These are phyloP conservation scores for Probaryconus sp. DNA, from an alignment of 1,140 invertebrate genomes.

Conservation along the genomic window DNA sequence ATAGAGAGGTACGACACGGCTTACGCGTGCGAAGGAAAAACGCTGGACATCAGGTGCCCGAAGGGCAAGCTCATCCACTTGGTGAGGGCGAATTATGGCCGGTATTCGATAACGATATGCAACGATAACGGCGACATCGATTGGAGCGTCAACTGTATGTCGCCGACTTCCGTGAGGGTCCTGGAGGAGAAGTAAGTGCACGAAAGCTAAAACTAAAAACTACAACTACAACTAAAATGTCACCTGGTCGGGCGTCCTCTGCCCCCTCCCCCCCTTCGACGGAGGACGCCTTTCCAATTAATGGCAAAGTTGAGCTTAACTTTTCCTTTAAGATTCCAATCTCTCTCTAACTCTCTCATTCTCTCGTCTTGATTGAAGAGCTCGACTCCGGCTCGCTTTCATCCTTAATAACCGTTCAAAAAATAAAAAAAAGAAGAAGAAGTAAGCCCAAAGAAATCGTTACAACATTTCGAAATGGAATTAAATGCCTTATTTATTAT, in stretches of 20 bases:
- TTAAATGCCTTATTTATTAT: constrained; percentile 54
- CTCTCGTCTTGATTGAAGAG: constrained; percentile 55
- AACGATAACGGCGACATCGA: constrained; percentile 97
- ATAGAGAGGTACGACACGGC: constrained; percentile 92
- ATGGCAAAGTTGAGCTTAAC: constrained; percentile 39
- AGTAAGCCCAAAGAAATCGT: constrained; percentile 24
- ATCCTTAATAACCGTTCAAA: constrained; percentile 30
- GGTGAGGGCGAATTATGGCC: constrained; percentile 95
- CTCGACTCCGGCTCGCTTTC: constrained; percentile 44
- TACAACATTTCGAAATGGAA: constrained; percentile 34
- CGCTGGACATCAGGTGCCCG: constrained; percentile 90
- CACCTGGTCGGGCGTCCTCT: constrained; percentile 37
- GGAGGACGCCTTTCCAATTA: constrained; percentile 53
- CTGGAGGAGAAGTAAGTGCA: constrained; percentile 86
- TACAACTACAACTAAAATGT: constrained; percentile 53
- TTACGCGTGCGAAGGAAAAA: constrained; percentile 95
- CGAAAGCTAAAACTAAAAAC: too few relatives aligned
- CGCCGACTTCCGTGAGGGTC: constrained; percentile 87
- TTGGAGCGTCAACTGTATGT: constrained; percentile 98
- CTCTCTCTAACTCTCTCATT: too few relatives aligned
- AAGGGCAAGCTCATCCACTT: constrained; percentile 93
- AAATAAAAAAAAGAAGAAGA: constrained; percentile 2
- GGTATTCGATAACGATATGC: constrained; percentile 97
- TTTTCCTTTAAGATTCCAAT: constrained; percentile 49
- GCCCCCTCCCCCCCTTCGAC: too few relatives aligned